Conservation (phyloP, 2,888 invertebrate species). For the Sarcophaga carnaria region DNA sequence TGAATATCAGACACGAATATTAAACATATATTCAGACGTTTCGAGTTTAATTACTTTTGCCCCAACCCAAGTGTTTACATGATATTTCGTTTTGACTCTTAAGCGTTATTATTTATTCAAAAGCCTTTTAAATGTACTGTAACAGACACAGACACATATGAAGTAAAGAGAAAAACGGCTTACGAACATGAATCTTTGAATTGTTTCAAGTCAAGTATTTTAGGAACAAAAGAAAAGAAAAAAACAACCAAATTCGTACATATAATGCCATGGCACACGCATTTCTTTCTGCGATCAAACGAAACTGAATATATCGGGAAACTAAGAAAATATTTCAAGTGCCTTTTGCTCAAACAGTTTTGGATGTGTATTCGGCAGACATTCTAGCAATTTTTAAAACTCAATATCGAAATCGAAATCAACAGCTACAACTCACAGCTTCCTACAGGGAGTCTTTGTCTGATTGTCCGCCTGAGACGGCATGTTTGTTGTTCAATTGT, state of each 20-base stretch:
- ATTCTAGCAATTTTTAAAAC: not conserved
- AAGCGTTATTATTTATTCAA: conserved; percentile 41
- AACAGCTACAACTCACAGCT: conserved; percentile 59
- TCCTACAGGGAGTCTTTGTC: conserved; percentile 50
- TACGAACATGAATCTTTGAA: conserved; percentile 31
- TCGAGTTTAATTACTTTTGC: not conserved
- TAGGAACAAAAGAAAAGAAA: conserved; percentile 1
- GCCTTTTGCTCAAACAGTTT: not conserved
- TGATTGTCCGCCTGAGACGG: conserved; percentile 38
- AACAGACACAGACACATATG: not conserved
- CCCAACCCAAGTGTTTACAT: not conserved
- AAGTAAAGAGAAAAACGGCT: not conserved
- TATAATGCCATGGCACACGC: conserved; percentile 56
- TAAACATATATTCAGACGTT: too few relatives aligned
- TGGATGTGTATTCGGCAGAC: not conserved
- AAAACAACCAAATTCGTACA: conserved; percentile 48
- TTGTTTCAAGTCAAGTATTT: conserved; percentile 10
- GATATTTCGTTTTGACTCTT: not conserved
- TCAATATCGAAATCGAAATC: conserved; percentile 32
- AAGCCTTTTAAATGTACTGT: conserved; percentile 5
- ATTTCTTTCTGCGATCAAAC: not conserved
- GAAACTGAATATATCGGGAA: not conserved
- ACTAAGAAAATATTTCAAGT: too few relatives aligned
- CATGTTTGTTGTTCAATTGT: not conserved
- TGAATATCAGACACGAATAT: too few relatives aligned